Evolutionary conservation across 1,140 invertebrate genomes (phyloP).

Genomic region (Lethrus apterus): DNA sequence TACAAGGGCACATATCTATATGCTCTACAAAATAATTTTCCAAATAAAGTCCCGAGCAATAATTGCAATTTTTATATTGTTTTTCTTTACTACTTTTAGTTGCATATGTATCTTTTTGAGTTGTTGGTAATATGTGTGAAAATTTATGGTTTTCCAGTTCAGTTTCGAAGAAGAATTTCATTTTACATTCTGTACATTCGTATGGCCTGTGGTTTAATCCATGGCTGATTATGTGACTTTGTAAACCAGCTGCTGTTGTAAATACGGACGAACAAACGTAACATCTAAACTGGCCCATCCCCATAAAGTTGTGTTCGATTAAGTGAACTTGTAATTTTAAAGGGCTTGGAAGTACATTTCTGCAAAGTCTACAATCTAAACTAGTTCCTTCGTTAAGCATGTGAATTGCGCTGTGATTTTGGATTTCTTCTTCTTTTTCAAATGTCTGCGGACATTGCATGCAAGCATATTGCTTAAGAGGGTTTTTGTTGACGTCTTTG

Average conservation of each 20-base stretch:
- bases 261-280: slow-evolving; percentile 85
- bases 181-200: slow-evolving; percentile 71
- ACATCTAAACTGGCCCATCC: slow-evolving; percentile 76
- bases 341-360: slow-evolving; percentile 59
- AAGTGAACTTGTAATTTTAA: slow-evolving; percentile 81
- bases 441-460: slow-evolving; percentile 66
- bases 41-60: slow-evolving; percentile 19
- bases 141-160: slow-evolving; percentile 82
- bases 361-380: slow-evolving; percentile 69
- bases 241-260: slow-evolving; percentile 68
- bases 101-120: slow-evolving; percentile 1
- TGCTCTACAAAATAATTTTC: slow-evolving; percentile 21
- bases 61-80: slow-evolving; percentile 19
- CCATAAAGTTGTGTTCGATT: slow-evolving; percentile 87
- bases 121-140: slow-evolving; percentile 38
- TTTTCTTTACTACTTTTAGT: slow-evolving; percentile 10
- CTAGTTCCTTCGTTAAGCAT: slow-evolving; percentile 47
- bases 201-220: slow-evolving; percentile 71
- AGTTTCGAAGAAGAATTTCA: slow-evolving; percentile 86
- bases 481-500: not conserved
- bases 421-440: slow-evolving; percentile 57
- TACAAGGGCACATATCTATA: slow-evolving; percentile 19
- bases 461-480: slow-evolving; percentile 3
- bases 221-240: slow-evolving; percentile 78
- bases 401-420: slow-evolving; percentile 51